Conservation (phyloP, 53 echinoderm and acorn worm species). For the Zoroaster sp. region DNA sequence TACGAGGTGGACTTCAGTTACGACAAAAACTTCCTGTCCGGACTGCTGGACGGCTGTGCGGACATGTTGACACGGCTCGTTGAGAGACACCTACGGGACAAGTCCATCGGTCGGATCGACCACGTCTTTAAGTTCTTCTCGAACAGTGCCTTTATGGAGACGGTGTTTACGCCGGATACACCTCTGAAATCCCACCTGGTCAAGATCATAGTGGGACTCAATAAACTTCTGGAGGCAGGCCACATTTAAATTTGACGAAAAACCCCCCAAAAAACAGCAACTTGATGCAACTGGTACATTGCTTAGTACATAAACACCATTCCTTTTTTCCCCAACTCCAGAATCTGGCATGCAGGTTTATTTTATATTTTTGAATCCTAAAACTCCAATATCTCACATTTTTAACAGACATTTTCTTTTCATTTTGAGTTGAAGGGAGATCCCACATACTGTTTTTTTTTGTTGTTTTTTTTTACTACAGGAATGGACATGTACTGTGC, state of each 20-base stretch:
- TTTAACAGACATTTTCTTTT: background rate
- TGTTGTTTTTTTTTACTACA: no score
- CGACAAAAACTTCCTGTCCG: constrained; percentile 77
- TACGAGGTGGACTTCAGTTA: constrained; percentile 91
- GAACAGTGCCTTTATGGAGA: constrained; percentile 86
- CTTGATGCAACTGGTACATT: background rate
- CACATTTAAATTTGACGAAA: constrained; percentile 70
- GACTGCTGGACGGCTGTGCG: constrained; percentile 72
- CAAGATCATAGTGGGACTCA: constrained; percentile 77
- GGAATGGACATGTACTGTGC: no score
- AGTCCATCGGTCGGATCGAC: constrained; percentile 80
- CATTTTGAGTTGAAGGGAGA: no score
- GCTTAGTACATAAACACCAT: no score
- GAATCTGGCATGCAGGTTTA: background rate
- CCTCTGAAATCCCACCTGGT: constrained; percentile 76
- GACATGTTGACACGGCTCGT: constrained; percentile 72
- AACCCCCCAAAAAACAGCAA: background rate
- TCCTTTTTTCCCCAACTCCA: background rate
- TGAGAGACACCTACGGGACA: constrained; percentile 83
- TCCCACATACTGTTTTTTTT: no score
- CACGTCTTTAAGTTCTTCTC: constrained; percentile 90
- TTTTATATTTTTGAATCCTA: background rate
- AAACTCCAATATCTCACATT: background rate
- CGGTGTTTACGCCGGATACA: constrained; percentile 82
- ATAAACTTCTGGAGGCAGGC: constrained; percentile 87